Evolutionary conservation across 2,888 invertebrate species (phyloP).

Genomic region (Meiosimyza platycephala): DNA sequence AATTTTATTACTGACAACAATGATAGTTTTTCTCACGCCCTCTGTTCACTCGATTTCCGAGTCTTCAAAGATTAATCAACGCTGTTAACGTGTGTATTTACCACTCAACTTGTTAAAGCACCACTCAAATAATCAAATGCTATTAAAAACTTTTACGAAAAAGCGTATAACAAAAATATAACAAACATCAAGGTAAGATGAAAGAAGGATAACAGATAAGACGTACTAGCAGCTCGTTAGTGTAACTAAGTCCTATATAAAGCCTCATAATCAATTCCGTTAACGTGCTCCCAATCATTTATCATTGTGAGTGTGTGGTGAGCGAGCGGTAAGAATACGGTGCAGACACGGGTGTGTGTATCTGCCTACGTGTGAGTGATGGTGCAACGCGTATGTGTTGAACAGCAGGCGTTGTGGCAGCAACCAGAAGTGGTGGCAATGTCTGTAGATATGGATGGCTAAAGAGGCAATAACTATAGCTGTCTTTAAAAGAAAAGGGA

Average conservation of each 20-base stretch:
- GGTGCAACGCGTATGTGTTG: background rate
- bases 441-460: background rate
- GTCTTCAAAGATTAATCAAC: too few relatives aligned
- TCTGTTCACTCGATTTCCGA: too few relatives aligned
- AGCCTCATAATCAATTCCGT: conserved; percentile 18
- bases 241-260: conserved; percentile 3
- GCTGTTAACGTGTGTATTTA: too few relatives aligned
- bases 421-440: background rate
- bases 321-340: background rate
- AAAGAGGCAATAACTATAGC: background rate
- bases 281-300: conserved; percentile 19
- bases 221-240: conserved; percentile 10
- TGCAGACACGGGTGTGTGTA: background rate
- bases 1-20: too few relatives aligned
- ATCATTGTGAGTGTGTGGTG: conserved; percentile 4
- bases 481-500: too few relatives aligned
- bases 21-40: too few relatives aligned
- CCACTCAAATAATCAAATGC: too few relatives aligned
- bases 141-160: too few relatives aligned
- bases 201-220: too few relatives aligned
- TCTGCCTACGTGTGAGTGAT: background rate
- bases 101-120: too few relatives aligned
- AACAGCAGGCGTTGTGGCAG: background rate
- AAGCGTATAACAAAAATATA: too few relatives aligned
- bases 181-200: too few relatives aligned